phyloP scores from a whole-genome alignment of 2,797 vertebrate species.

The Martes flavigula region DNA sequence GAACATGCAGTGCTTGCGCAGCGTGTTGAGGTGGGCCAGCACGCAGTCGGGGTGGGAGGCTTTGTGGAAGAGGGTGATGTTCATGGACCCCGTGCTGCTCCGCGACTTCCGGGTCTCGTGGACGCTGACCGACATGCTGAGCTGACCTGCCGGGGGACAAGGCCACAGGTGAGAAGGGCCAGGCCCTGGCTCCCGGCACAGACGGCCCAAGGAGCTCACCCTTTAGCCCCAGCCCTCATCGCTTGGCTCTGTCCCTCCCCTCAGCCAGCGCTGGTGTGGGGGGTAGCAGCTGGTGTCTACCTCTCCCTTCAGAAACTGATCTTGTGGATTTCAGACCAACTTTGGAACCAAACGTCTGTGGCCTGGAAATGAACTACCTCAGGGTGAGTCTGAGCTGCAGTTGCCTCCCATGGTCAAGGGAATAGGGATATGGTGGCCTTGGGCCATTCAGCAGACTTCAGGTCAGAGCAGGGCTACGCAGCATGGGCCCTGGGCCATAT shows the following conservation, averaged over 20 bases:
- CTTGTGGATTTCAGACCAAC: neutral
- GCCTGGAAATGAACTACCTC: neutral
- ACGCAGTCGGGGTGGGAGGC: constrained; percentile 94
- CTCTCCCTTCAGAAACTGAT: neutral
- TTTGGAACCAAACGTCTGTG: neutral
- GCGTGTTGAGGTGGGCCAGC: constrained; percentile 92
- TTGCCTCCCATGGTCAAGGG: neutral
- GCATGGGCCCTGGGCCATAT: fast-evolving
- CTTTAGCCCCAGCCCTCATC: neutral
- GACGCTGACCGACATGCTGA: constrained; percentile 94
- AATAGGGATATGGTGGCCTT: neutral
- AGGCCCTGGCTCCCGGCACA: fast-evolving
- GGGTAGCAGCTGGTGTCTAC: too few species aligned
- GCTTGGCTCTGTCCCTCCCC: neutral
- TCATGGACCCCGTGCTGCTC: constrained; percentile 94
- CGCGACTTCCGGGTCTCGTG: constrained; percentile 97
- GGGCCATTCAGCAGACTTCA: neutral
- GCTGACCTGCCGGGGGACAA: constrained; percentile 66
- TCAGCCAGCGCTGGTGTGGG: fast-evolving
- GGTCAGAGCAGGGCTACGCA: neutral
- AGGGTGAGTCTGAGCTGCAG: fast-evolving
- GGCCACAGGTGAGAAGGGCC: neutral
- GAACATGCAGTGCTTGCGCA: constrained; percentile 95
- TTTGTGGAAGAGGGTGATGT: constrained; percentile 96
- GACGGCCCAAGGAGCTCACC: fast-evolving